Base-by-base conservation (phyloP, 2,113 vertebrate genomes). In the Tragulus kanchil region DNA sequence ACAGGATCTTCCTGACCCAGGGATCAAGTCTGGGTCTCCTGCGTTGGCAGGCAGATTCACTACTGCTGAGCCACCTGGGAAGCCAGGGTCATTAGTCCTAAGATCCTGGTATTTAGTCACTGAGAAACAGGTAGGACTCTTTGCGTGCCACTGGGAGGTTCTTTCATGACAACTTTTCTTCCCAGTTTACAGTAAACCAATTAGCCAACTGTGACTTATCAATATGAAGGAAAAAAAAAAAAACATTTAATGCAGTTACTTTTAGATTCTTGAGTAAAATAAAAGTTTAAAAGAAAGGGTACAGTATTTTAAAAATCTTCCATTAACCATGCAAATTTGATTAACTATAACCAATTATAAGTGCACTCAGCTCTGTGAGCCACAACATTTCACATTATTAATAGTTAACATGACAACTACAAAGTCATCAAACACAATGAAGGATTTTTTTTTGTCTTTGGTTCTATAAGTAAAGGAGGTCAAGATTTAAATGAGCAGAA, bases 401-500 rank as follows among this genome's bases (percentile, higher is more conserved):
- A 65, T 96, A 98, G 54, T 93, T 75, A 97, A 98, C 95, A 95
- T 52, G 8, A 88, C 59, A 95, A 62, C 28, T 88, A 83, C 91
- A 56, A 82, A 48, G 36, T 59, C 96, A 61, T 48, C 15, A 97
- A 42, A 78, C 81, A 79, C 83, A 77, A 61, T 62, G 31, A 71
- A 48, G 50, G 4, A 0, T 13, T 82, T 93, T 84, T 79, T 93
- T 97, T 79, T 23, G 95, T 8, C 45, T 69, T 97, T 95, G 67
- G n/a, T 25, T 96, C 97, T 89, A 79, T 93, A 61, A 96, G 97
- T 31, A 71, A 96, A 93, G 89, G 61, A 97, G 87, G 96, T 97
- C 95, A 50, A 84, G 92, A 93, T 97, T 97, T 98, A 97, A 98
- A 95, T 69, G 21, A 97, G 61, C 21, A 94, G 93, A 94, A 95